These are phyloP conservation scores for Perca schrenkii DNA, from an alignment of 2,113 vertebrate species.

Conservation along the genomic window DNA sequence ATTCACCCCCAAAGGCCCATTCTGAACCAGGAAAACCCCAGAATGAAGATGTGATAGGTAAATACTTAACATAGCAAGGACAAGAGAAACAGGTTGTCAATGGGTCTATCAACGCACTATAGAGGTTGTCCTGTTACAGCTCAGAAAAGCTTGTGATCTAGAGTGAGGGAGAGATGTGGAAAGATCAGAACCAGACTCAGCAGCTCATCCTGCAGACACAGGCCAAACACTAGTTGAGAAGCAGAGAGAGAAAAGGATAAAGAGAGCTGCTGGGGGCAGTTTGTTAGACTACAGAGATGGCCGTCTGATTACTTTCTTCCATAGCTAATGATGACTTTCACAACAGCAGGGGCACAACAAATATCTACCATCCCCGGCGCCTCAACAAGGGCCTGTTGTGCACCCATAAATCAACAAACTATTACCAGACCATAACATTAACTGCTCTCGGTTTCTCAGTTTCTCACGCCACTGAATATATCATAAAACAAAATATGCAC, in stretches of 20 bases:
- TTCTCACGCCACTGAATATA: conserved; percentile 45
- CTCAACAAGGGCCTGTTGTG: conserved; percentile 33
- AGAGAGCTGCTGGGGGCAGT: conserved; percentile 38
- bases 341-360: conserved; percentile 51
- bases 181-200: not conserved
- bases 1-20: no score
- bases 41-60: not conserved
- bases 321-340: conserved; percentile 57
- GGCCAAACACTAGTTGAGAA: not conserved
- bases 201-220: conserved; percentile 6
- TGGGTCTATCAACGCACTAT: not conserved
- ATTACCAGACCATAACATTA: conserved; percentile 53
- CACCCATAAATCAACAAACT: conserved; percentile 53
- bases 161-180: conserved; percentile 6
- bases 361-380: conserved; percentile 36
- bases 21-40: no score
- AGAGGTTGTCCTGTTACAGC: not conserved
- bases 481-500: conserved; percentile 62
- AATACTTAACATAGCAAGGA: not conserved
- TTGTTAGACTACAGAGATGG: conserved; percentile 54
- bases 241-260: not conserved
- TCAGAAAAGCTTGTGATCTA: not conserved
- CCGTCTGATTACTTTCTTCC: conserved; percentile 61
- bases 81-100: not conserved
- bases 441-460: conserved; percentile 36